Evolutionary conservation across 1,140 invertebrate genomes (phyloP).

Genomic region (Zelostemma sp.): DNA sequence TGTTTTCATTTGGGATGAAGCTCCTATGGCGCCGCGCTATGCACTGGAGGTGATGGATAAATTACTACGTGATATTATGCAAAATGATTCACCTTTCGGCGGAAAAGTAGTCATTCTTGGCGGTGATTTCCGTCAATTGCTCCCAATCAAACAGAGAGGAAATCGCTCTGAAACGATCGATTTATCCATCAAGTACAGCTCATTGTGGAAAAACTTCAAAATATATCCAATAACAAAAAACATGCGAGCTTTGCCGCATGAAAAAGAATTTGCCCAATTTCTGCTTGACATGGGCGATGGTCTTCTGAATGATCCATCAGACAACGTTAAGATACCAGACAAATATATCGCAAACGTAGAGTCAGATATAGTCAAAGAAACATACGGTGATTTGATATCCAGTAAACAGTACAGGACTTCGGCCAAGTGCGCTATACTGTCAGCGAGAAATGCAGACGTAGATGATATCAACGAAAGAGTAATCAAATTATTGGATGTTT

Average conservation of each 20-base stretch:
- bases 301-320: constrained; percentile 1
- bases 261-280: constrained; percentile 20
- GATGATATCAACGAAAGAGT: constrained; percentile 8
- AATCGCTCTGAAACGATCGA: constrained; percentile 15
- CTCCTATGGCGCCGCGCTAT: constrained; percentile 38
- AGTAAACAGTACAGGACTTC: background rate
- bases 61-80: constrained; percentile 28
- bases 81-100: constrained; percentile 32
- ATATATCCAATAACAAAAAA: constrained; percentile 11
- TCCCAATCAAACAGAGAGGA: constrained; percentile 25
- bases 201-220: constrained; percentile 16
- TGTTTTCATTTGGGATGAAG: constrained; percentile 53
- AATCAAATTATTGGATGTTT: constrained; percentile 2
- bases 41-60: constrained; percentile 34
- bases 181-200: constrained; percentile 26
- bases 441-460: constrained; percentile 14
- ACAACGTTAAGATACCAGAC: constrained; percentile 12
- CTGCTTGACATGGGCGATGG: constrained; percentile 27
- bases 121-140: constrained; percentile 40
- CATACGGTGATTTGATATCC: constrained; percentile 10
- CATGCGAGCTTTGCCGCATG: constrained; percentile 17
- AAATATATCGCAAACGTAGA: constrained; percentile 3
- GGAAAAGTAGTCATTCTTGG: constrained; percentile 41
- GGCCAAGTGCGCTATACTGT: constrained; percentile 9
- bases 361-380: constrained; percentile 10